These are phyloP conservation scores for Tautogolabrus adspersus DNA, from an alignment of 2,113 vertebrate genomes.

Conservation along the genomic window DNA sequence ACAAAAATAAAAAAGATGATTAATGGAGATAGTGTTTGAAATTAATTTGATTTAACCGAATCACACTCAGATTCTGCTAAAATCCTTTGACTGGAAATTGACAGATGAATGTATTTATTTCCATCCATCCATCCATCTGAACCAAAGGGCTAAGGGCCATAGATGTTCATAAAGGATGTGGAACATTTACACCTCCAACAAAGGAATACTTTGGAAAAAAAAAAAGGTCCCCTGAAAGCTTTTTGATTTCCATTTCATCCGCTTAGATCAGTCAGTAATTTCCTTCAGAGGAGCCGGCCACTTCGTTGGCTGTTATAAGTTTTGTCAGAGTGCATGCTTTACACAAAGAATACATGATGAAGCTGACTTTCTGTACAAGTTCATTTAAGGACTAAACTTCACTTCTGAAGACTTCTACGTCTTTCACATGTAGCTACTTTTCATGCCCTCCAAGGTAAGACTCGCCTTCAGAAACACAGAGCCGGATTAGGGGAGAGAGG, in stretches of 20 bases:
- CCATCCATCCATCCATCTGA: too few species aligned
- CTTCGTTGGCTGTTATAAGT: constrained; percentile 14
- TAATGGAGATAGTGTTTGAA: not conserved
- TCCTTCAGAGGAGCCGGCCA: constrained; percentile 11
- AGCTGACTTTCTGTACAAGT: constrained; percentile 45
- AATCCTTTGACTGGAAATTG: too few species aligned
- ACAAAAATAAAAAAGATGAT: too few species aligned
- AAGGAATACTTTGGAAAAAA: not conserved
- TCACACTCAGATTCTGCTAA: too few species aligned
- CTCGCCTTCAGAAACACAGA: constrained; percentile 37
- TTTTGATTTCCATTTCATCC: constrained; percentile 11
- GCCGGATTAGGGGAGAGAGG: not conserved
- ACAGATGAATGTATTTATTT: too few species aligned
- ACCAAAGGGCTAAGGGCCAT: too few species aligned
- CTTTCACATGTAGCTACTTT: constrained; percentile 46
- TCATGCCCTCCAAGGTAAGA: constrained; percentile 31
- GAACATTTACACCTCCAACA: not conserved
- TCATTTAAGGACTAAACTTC: constrained; percentile 50
- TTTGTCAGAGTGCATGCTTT: constrained; percentile 14
- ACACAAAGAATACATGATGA: constrained; percentile 58
- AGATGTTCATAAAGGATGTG: not conserved
- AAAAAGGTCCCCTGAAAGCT: constrained; percentile 2
- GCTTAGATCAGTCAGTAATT: constrained; percentile 25
- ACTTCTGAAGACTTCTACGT: constrained; percentile 44
- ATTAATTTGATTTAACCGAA: too few species aligned